Percentiles rank a stretch among this genome's conserved stretches.
phyloP scores from a whole-genome alignment of 2,797 vertebrate genomes.

The Dallia pectoralis region DNA sequence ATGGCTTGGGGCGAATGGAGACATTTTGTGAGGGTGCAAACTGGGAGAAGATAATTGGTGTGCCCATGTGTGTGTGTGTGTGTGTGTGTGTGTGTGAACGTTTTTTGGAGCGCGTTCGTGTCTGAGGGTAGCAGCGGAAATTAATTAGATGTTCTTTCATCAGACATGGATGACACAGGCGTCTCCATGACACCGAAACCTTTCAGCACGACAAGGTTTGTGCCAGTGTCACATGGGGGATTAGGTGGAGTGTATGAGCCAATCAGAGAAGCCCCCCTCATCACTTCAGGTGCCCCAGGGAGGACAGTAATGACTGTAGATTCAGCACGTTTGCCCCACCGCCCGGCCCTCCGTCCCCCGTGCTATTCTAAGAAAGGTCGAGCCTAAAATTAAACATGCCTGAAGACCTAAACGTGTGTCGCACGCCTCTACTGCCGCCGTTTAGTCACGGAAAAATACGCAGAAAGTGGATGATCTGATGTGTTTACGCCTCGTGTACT shows the following conservation, averaged over 20 bases:
- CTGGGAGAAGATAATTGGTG: conserved; percentile 42
- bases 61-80: conserved; percentile 4
- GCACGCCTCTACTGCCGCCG: neutral
- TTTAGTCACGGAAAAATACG: neutral
- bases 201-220: conserved; percentile 40
- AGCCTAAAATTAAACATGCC: conserved; percentile 40
- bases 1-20: conserved; percentile 38
- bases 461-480: neutral
- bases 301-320: conserved; percentile 47
- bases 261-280: conserved; percentile 35
- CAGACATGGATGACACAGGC: conserved; percentile 32
- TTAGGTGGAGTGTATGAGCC: conserved; percentile 55
- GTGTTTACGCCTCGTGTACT: too few relatives aligned
- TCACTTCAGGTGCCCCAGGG: conserved; percentile 28
- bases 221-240: conserved; percentile 10
- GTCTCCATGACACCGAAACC: conserved; percentile 42
- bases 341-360: conserved; percentile 18
- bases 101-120: conserved; percentile 12
- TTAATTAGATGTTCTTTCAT: conserved; percentile 50
- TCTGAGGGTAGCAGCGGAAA: conserved; percentile 14
- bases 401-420: conserved; percentile 20
- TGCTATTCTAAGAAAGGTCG: conserved; percentile 49
- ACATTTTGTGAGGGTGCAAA: conserved; percentile 38
- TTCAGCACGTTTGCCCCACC: conserved; percentile 12
- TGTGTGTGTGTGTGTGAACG: conserved; percentile 6